These are phyloP conservation scores for Sterna hirundo DNA, from an alignment of 2,113 vertebrate species.

Conservation along the genomic window DNA sequence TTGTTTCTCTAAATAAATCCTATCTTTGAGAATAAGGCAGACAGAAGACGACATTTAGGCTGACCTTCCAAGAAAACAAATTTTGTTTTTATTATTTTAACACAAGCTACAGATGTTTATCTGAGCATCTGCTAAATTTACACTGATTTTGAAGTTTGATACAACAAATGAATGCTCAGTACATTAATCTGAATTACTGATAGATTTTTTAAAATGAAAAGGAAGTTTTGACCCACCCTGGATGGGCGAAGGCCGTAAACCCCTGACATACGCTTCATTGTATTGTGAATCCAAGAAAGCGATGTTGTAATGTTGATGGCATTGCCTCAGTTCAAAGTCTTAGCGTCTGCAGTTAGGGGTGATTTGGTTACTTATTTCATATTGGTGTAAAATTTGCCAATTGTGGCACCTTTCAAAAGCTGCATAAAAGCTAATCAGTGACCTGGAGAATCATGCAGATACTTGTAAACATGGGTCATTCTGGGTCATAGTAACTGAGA, in stretches of 20 bases:
- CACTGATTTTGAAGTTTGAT: background rate
- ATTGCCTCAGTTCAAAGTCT: background rate
- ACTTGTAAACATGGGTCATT: background rate
- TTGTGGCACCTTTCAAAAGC: background rate
- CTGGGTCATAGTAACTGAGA: background rate
- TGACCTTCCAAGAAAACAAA: conserved; percentile 19
- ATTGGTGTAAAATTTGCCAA: background rate
- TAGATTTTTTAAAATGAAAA: background rate
- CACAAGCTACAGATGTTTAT: conserved; percentile 9
- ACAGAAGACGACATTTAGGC: background rate
- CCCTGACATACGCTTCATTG: background rate
- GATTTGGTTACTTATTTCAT: background rate
- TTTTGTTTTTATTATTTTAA: conserved; percentile 39
- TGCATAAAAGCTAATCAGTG: background rate
- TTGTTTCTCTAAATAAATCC: conserved; percentile 1
- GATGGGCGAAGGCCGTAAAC: background rate
- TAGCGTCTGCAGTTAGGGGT: background rate
- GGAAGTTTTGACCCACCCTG: background rate
- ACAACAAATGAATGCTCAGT: background rate
- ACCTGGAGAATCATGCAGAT: background rate
- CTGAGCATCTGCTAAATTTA: conserved; percentile 5
- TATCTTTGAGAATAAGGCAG: background rate
- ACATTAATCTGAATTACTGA: background rate
- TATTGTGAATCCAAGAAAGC: background rate
- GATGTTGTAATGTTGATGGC: background rate